phyloP scores from a whole-genome alignment of 2,113 vertebrate species.

The Chrysemys picta region DNA sequence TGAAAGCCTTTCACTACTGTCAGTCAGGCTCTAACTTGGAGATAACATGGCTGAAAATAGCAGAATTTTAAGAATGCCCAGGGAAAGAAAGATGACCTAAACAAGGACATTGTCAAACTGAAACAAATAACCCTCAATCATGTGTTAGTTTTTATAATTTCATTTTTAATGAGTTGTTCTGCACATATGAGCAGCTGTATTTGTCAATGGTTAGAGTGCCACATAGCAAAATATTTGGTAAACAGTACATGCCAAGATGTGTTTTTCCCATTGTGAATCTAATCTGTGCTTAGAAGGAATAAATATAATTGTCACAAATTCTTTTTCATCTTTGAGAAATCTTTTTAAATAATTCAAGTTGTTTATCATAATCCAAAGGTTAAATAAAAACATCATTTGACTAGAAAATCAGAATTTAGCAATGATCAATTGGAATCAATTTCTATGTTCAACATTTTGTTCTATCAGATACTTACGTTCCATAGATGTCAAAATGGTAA shows the following conservation, averaged over 20 bases:
- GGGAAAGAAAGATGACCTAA: conserved; percentile 1
- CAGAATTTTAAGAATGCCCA: conserved; percentile 46
- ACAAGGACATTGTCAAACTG: conserved; percentile 39
- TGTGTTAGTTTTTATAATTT: conserved; percentile 66
- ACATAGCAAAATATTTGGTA: conserved; percentile 56
- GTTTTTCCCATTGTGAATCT: conserved; percentile 32
- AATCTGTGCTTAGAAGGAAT: conserved; percentile 9
- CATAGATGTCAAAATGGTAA: neutral
- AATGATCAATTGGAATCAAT: neutral
- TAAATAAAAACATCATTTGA: neutral
- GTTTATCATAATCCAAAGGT: neutral
- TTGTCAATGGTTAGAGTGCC: conserved; percentile 49
- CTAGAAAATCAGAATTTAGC: neutral
- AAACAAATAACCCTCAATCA: conserved; percentile 32
- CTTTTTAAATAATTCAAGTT: neutral
- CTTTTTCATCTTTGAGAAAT: neutral
- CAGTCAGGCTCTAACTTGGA: conserved; percentile 40
- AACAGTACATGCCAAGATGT: conserved; percentile 3
- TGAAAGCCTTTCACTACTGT: conserved; percentile 32
- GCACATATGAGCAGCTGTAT: conserved; percentile 21
- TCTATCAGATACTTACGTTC: neutral
- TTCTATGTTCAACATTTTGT: neutral
- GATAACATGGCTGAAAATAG: conserved; percentile 56
- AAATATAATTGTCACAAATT: neutral
- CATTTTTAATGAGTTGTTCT: conserved; percentile 67